phyloP scores from a whole-genome alignment of 2,113 vertebrate genomes.

The Rhineura floridana region DNA sequence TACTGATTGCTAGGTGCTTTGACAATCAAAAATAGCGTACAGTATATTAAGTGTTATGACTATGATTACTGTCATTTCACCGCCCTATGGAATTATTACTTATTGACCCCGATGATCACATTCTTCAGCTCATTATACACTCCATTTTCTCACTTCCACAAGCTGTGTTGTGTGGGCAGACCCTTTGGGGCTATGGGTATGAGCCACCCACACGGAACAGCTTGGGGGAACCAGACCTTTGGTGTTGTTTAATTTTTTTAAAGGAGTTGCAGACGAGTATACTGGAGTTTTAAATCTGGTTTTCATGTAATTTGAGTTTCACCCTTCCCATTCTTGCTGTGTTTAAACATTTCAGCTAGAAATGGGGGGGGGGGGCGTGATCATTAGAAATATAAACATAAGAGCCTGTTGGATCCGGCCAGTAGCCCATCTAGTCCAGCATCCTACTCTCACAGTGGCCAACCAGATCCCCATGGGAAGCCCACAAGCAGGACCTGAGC shows the following conservation, averaged over 20 bases:
- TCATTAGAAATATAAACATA: neutral
- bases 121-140: neutral
- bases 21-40: neutral
- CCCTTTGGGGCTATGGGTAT: neutral
- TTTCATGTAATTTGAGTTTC: neutral
- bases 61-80: neutral
- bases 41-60: neutral
- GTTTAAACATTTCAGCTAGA: neutral
- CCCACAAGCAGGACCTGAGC: too few relatives aligned
- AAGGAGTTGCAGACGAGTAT: neutral
- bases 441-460: too few relatives aligned
- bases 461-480: too few relatives aligned
- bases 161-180: neutral
- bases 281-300: neutral
- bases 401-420: too few relatives aligned
- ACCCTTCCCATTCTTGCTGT: neutral
- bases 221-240: neutral
- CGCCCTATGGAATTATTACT: neutral
- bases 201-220: conserved; percentile 2
- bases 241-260: neutral
- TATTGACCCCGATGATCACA: neutral
- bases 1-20: neutral
- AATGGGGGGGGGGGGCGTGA: neutral
- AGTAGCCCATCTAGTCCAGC: too few relatives aligned
- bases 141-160: neutral